Evolutionary conservation across 2,888 invertebrate genomes (phyloP), one percentile per base, ranked within the genome.

Genomic region (Hermaeophaga mercurialis): DNA sequence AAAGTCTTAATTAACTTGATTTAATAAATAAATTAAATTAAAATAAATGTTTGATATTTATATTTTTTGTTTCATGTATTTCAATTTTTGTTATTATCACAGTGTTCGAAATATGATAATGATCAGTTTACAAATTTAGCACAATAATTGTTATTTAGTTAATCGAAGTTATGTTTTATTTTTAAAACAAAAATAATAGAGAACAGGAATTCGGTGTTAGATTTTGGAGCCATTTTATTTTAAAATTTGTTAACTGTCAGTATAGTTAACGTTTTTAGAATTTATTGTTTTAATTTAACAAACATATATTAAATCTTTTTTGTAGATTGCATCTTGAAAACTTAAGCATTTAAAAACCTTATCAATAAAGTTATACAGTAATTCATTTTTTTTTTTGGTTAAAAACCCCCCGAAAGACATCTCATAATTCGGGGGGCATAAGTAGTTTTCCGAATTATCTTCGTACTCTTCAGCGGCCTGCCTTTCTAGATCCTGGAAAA

Each of bases 401-500:
- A 56, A 54, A 54, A 63, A 64, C 66, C 67, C 67, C 67, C 67
- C 67, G 67, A 67, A 64, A 36, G 56, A 53, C 33, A 54, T 33
- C 8, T 59, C 47, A 65, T 55, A 56, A 63, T 62, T 67, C 68
- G 66, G 66, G 66, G 68, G 68, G 66, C 63, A 54, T 58, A 48
- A 64, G 64, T 61, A 73, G 71, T 71, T 73, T 68, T 72, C 68
- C 71, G 69, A 69, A 65, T 59, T 56, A 19, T 54, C 59, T 19
- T 70, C 82, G 72, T 87, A 87, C 69, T 87, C 86, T 66, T 87
- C 87, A 45, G 83, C 82, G 0, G 87, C 87, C 66, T 86, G 84
- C 56, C 84, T 80, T 67, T 87, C 87, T 54, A 87, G 73, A 61
- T 87, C 86, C 49, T 82, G 80, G 70, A 82, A 83, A 63, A 82